These are phyloP conservation scores for Rhingia campestris DNA, from an alignment of 2,888 invertebrate species.

Conservation along the genomic window DNA sequence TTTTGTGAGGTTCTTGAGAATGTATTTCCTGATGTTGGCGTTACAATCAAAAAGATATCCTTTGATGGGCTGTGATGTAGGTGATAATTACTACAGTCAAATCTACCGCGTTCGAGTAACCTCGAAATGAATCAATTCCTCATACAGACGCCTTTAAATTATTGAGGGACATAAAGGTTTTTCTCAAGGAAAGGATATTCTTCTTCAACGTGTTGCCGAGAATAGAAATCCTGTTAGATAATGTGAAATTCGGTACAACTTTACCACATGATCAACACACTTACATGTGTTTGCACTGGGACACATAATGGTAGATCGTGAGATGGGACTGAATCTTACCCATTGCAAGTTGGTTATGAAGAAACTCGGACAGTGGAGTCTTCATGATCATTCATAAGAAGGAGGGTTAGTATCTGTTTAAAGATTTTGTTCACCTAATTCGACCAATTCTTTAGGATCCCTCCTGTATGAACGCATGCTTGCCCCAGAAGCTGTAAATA, in stretches of 20 bases:
- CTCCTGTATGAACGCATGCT: constrained; percentile 75
- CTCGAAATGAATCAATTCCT: constrained; percentile 58
- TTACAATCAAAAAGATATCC: constrained; percentile 53
- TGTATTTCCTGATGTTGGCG: constrained; percentile 45
- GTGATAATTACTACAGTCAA: constrained; percentile 76
- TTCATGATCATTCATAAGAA: constrained; percentile 84
- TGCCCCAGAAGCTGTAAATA: constrained; percentile 54
- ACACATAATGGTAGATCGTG: constrained; percentile 83
- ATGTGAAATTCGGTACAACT: constrained; percentile 63
- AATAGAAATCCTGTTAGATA: constrained; percentile 78
- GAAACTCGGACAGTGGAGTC: constrained; percentile 84
- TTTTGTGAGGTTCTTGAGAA: constrained; percentile 74
- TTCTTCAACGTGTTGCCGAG: constrained; percentile 79
- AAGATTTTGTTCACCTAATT: background rate
- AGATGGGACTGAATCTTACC: constrained; percentile 83
- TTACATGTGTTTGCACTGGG: constrained; percentile 81
- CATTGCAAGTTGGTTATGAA: constrained; percentile 83
- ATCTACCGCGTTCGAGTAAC: constrained; percentile 75
- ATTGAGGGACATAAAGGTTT: constrained; percentile 80
- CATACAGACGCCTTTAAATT: constrained; percentile 60
- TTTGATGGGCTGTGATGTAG: constrained; percentile 72
- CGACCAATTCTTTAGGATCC: constrained; percentile 75
- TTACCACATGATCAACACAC: constrained; percentile 61
- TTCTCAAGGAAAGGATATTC: constrained; percentile 81
- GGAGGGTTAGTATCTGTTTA: constrained; percentile 76